Conservation (phyloP, 2,888 invertebrate species). For the Erebia epiphron region DNA sequence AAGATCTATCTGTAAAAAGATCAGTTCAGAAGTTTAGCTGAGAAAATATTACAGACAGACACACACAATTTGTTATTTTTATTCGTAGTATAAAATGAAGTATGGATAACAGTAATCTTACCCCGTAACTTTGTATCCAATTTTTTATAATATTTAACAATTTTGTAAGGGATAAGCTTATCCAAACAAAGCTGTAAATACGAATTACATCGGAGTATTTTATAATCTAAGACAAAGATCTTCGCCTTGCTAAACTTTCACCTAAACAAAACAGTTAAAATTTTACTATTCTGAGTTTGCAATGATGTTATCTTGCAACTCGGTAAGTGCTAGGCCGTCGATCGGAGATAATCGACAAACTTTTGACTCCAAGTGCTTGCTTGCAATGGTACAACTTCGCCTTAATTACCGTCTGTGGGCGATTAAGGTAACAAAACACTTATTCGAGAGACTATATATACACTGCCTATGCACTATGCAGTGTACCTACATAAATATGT, state of each 20-base stretch:
- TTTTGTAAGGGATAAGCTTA: too few relatives aligned
- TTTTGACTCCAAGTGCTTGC: slow-evolving; percentile 28
- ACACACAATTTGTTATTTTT: too few relatives aligned
- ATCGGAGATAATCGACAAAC: slow-evolving; percentile 42
- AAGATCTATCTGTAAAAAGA: too few relatives aligned
- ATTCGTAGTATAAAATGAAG: too few relatives aligned
- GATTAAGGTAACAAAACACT: slow-evolving; percentile 35
- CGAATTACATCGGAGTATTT: background rate
- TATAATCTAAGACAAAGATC: background rate
- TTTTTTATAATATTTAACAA: too few relatives aligned
- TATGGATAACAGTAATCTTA: too few relatives aligned
- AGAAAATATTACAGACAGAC: too few relatives aligned
- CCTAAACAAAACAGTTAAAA: background rate
- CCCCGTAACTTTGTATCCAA: too few relatives aligned
- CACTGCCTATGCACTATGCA: slow-evolving; percentile 10
- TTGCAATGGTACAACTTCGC: slow-evolving; percentile 30
- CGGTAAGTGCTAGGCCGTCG: slow-evolving; percentile 40
- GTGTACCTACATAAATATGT: background rate
- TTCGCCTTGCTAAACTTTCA: background rate
- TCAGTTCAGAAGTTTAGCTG: too few relatives aligned
- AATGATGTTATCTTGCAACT: slow-evolving; percentile 42
- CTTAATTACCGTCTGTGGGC: slow-evolving; percentile 35
- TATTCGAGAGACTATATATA: slow-evolving; percentile 15
- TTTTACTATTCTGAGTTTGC: slow-evolving; percentile 11
- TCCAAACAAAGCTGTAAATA: too few relatives aligned